These are phyloP conservation scores for Benitochromis conjunctus DNA, from an alignment of 2,113 vertebrate genomes.

Conservation along the genomic window DNA sequence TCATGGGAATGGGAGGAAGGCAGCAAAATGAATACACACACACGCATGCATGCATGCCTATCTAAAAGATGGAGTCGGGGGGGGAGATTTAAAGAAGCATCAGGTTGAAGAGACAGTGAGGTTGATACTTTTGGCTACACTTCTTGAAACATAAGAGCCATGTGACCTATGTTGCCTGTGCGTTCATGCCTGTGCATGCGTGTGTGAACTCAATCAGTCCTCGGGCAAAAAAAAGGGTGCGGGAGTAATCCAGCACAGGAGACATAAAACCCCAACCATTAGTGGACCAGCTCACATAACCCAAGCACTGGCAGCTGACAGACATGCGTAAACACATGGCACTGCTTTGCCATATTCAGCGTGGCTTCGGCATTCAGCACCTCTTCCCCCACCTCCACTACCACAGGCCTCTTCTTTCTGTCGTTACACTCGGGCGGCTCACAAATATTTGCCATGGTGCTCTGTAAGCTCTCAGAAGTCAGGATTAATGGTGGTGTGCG, in stretches of 20 bases:
- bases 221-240: conserved; percentile 37
- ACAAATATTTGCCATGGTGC: conserved; percentile 67
- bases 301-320: conserved; percentile 54
- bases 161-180: conserved; percentile 17
- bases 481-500: conserved; percentile 63
- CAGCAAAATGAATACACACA: conserved; percentile 35
- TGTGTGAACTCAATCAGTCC: conserved; percentile 54
- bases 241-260: conserved; percentile 50
- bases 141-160: conserved; percentile 37
- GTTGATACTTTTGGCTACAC: neutral
- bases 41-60: neutral
- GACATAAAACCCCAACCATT: conserved; percentile 62
- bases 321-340: conserved; percentile 65
- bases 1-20: conserved; percentile 56
- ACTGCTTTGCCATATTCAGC: conserved; percentile 40
- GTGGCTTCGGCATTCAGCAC: conserved; percentile 45
- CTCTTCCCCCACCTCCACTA: neutral
- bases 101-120: conserved; percentile 3
- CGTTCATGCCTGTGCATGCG: conserved; percentile 10
- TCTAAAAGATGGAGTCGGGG: neutral
- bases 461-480: conserved; percentile 43
- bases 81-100: conserved; percentile 7
- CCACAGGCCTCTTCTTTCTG: conserved; percentile 38
- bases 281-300: conserved; percentile 59
- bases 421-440: conserved; percentile 45